Conservation (phyloP, 2,113 vertebrate species). For the Eolophus roseicapilla region DNA sequence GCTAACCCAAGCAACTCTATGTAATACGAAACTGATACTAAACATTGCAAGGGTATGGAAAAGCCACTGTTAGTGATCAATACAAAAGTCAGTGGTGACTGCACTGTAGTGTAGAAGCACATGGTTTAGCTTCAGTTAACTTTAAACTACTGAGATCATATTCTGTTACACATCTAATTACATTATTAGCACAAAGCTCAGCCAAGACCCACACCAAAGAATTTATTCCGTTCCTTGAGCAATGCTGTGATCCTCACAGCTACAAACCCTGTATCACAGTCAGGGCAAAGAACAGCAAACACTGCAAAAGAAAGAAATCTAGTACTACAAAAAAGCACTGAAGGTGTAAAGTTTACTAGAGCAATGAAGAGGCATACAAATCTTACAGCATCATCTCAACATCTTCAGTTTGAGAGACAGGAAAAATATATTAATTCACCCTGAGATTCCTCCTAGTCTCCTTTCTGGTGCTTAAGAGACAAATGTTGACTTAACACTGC, state of each 20-base stretch:
- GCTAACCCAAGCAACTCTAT: not conserved
- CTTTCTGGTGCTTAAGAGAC: not conserved
- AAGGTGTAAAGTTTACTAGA: not conserved
- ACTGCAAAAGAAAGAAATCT: not conserved
- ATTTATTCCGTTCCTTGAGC: not conserved
- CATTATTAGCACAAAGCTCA: not conserved
- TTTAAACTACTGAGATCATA: not conserved
- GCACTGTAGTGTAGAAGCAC: not conserved
- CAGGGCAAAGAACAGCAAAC: not conserved
- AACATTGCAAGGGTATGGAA: not conserved
- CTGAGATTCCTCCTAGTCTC: not conserved
- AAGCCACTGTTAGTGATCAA: rapidly evolving
- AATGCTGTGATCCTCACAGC: not conserved
- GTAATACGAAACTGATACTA: not conserved
- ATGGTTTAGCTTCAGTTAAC: not conserved
- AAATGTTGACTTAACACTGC: not conserved
- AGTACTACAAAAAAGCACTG: not conserved
- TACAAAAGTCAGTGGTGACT: not conserved
- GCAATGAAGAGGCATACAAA: not conserved
- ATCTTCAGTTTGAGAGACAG: not conserved
- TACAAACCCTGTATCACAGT: not conserved
- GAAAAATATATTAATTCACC: not conserved
- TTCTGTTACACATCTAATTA: not conserved
- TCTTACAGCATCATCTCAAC: not conserved
- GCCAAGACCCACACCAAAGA: not conserved